Base-by-base conservation (phyloP, 92 coral and sea anemone species). In the Paragorgia papillata region DNA sequence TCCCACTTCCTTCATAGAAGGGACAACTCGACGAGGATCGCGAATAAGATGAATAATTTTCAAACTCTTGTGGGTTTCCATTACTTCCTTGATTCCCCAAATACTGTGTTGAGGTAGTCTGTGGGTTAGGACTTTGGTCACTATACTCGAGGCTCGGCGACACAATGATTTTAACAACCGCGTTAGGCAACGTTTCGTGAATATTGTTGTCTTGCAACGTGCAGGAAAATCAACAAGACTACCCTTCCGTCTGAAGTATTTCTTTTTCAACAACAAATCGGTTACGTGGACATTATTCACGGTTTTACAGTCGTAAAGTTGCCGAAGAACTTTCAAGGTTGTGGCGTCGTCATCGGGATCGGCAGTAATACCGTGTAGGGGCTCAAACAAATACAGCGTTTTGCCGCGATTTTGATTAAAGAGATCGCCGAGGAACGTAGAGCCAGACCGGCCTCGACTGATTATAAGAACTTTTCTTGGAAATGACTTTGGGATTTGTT, bases 351-450 rank as follows among this genome's bases (percentile, higher is more conserved):
- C 1, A 15, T n/a, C 2, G 25, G 30, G 50, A 2, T 34, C 13
- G n/a, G 6, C 6, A 19, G 5, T 9, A 32, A 20, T 1, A 32
- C 51, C 30, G 20, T 30, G 25, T 9, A 71, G 22, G 19, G 78
- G 78, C 64, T 71, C 78, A 20, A 71, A 71, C 2, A 71, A 18
- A 71, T 71, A 71, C 17, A 71, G 20, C 0, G n/a, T 49, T 9
- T 53, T 50, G n/a, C n/a, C n/a, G 1, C n/a, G 53, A 10, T 53
- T 54, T 24, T 71, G 22, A 14, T 35, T n/a, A 26, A 71, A 71
- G 27, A 71, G 64, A 13, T 71, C 64, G 9, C 78, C 78, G n/a
- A 71, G 43, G 34, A 71, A 71, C 30, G 78, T 18, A 2, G 78
- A 71, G 0, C 78, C 78, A 1, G 78, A 71, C 20, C 78, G 40